A percentile compares a stretch with the other conserved stretches of the same genome.
Conservation (phyloP, 1,140 invertebrate species). For the Dendroctonus valens region DNA sequence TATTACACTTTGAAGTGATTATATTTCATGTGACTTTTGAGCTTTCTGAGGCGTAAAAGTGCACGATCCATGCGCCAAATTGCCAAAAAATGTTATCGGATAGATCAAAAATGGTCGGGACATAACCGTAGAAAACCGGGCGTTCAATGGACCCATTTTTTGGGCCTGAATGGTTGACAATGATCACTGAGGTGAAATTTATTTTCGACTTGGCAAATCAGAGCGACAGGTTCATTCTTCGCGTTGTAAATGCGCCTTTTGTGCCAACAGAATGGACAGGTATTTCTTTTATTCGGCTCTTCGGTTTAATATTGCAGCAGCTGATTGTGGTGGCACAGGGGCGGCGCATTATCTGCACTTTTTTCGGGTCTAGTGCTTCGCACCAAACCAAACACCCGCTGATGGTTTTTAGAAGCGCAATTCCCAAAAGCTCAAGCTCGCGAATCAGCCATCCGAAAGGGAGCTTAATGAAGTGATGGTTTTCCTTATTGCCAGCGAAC, state of each 20-base stretch:
- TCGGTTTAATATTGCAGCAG: slow-evolving; percentile 35
- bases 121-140: too few relatives aligned
- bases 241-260: slow-evolving; percentile 39
- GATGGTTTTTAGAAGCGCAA: slow-evolving; percentile 9
- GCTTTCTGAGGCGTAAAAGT: too few relatives aligned
- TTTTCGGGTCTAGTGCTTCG: not conserved
- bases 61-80: too few relatives aligned
- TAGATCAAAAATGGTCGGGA: too few relatives aligned
- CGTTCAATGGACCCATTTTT: slow-evolving; percentile 21
- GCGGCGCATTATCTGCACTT: not conserved
- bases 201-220: slow-evolving; percentile 48
- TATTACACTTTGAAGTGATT: too few relatives aligned
- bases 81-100: too few relatives aligned
- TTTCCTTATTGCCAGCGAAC: slow-evolving; percentile 23
- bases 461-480: slow-evolving; percentile 32
- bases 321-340: slow-evolving; percentile 24
- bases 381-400: not conserved
- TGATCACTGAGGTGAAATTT: slow-evolving; percentile 47
- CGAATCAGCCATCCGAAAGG: slow-evolving; percentile 23
- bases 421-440: slow-evolving; percentile 23
- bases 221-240: slow-evolving; percentile 47
- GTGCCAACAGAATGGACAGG: slow-evolving; percentile 42
- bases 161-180: slow-evolving; percentile 42
- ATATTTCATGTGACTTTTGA: too few relatives aligned
- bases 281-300: slow-evolving; percentile 45